A percentile compares a stretch with the other conserved stretches of the same genome.
phyloP scores from a whole-genome alignment of 2,888 invertebrate genomes.

The Lochmaea crataegi region DNA sequence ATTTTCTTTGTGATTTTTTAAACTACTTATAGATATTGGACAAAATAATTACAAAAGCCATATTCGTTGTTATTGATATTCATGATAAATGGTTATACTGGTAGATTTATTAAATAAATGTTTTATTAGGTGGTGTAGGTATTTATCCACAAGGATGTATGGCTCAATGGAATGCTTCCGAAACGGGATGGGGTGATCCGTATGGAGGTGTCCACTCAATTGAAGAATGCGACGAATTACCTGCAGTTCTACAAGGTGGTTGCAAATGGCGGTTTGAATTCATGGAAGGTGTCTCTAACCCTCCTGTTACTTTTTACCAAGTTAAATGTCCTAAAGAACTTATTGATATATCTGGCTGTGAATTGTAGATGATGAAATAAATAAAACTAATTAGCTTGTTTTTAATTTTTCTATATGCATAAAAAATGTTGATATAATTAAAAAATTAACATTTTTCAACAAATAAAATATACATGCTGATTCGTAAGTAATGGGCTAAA shows the following conservation, averaged over 20 bases:
- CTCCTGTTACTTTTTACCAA: slow-evolving; percentile 39
- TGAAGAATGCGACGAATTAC: slow-evolving; percentile 37
- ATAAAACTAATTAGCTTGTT: neutral
- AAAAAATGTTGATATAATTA: no score
- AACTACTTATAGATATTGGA: no score
- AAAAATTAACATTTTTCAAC: no score
- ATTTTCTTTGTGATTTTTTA: no score
- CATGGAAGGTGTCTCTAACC: slow-evolving; percentile 42
- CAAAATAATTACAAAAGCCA: no score
- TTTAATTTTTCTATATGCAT: no score
- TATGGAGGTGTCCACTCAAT: slow-evolving; percentile 36
- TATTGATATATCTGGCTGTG: slow-evolving; percentile 32
- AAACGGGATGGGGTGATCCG: slow-evolving; percentile 37
- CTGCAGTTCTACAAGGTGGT: slow-evolving; percentile 35
- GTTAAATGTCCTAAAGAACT: slow-evolving; percentile 42
- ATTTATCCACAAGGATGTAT: slow-evolving; percentile 40
- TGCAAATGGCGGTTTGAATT: slow-evolving; percentile 41
- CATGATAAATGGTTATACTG: no score
- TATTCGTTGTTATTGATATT: no score
- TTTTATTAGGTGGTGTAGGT: slow-evolving; percentile 39
- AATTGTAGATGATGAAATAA: neutral
- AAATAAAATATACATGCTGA: no score
- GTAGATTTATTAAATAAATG: neutral
- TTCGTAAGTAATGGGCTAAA: no score
- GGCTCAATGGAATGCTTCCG: slow-evolving; percentile 40